Evolutionary conservation across 1,140 invertebrate species (phyloP).

Genomic region (Bombus confusus): DNA sequence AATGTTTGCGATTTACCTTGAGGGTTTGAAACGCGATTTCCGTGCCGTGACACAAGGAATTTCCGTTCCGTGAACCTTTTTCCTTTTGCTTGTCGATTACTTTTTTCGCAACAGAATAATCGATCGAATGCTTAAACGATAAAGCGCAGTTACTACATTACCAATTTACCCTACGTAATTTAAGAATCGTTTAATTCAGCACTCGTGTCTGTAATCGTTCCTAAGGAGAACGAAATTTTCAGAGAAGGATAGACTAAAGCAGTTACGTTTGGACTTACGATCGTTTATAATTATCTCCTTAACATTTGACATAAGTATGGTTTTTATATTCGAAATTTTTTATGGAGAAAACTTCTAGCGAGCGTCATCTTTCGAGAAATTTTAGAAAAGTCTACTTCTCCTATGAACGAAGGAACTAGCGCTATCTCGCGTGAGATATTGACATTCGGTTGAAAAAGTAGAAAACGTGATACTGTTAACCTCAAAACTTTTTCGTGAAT

Average conservation of each 20-base stretch:
- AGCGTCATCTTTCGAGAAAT: background rate
- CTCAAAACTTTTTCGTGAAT: too few relatives aligned
- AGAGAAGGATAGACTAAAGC: background rate
- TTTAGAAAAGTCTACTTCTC: background rate
- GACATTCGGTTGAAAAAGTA: background rate
- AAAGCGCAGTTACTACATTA: background rate
- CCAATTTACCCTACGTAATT: background rate
- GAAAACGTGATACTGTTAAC: background rate
- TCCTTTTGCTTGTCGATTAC: background rate
- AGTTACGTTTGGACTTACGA: background rate
- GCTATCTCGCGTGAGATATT: background rate
- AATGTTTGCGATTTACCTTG: constrained; percentile 25
- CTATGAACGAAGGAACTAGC: background rate
- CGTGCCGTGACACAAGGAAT: constrained; percentile 14
- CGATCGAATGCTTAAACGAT: constrained; percentile 12
- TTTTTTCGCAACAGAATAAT: constrained; percentile 2
- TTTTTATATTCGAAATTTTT: background rate
- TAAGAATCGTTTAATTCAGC: background rate
- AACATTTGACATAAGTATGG: background rate
- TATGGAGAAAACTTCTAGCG: background rate
- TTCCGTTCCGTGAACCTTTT: background rate
- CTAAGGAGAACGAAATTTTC: background rate
- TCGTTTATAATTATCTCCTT: background rate
- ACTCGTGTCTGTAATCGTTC: background rate
- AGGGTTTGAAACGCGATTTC: constrained; percentile 21